These are phyloP conservation scores for Vicugna pacos DNA, from an alignment of 2,113 vertebrate genomes.

Conservation along the genomic window DNA sequence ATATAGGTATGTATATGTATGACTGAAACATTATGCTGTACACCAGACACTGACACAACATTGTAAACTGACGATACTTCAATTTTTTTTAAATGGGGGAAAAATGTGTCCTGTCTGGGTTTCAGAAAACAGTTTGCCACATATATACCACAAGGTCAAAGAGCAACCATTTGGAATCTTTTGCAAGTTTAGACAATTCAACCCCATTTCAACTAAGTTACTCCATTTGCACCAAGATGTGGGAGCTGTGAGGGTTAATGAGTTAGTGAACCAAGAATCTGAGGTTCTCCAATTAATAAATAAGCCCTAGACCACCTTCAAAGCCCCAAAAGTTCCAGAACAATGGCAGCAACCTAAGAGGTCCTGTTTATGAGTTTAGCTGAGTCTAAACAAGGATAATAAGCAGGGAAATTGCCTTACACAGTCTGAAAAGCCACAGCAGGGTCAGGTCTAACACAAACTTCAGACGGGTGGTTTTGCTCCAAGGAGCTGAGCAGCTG, in stretches of 20 bases:
- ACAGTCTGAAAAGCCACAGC: neutral
- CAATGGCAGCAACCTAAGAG: neutral
- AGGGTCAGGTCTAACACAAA: neutral
- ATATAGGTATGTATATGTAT: too few relatives aligned
- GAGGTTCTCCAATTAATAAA: neutral
- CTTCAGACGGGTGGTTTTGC: conserved; percentile 13
- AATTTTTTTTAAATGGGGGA: too few relatives aligned
- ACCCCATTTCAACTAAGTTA: neutral
- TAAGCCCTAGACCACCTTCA: neutral
- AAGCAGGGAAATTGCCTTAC: neutral
- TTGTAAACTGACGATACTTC: too few relatives aligned
- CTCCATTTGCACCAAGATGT: neutral
- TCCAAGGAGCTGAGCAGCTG: neutral
- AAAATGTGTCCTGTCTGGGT: neutral
- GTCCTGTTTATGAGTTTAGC: neutral
- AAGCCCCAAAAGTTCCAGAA: conserved; percentile 1
- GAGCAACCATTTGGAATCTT: neutral
- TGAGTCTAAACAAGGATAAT: neutral
- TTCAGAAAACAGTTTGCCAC: neutral
- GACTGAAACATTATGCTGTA: too few relatives aligned
- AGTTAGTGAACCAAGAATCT: neutral
- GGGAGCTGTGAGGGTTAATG: neutral
- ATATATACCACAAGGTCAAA: neutral
- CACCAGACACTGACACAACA: too few relatives aligned
- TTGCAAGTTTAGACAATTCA: neutral